Percentiles rank a stretch among this genome's conserved stretches.
phyloP scores from a whole-genome alignment of 2,797 vertebrate species.

The Sus cebifrons region DNA sequence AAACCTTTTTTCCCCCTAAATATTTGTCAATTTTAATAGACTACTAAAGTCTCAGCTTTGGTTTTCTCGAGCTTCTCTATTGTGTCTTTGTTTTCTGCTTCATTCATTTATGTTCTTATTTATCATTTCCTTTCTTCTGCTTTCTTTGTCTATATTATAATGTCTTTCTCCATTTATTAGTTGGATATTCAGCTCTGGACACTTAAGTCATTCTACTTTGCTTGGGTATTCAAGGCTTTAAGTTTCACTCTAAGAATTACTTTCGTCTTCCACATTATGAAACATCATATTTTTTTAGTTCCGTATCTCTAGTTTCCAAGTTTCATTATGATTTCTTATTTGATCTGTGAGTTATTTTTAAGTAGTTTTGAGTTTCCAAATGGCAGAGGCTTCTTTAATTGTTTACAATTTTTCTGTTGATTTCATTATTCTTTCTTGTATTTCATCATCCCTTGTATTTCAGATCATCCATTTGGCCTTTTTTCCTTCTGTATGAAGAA shows the following conservation, averaged over 20 bases:
- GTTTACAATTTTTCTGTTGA: not conserved
- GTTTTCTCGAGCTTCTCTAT: not conserved
- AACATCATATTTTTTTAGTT: slow-evolving; percentile 9
- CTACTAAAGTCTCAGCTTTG: too few relatives aligned
- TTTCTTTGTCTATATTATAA: not conserved
- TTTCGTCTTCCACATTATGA: not conserved
- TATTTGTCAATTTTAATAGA: not conserved
- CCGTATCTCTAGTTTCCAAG: not conserved
- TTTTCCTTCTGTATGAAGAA: not conserved
- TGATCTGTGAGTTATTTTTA: not conserved
- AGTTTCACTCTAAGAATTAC: not conserved
- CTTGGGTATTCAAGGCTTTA: not conserved
- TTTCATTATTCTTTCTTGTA: not conserved
- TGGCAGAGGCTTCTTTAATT: not conserved
- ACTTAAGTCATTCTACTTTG: not conserved
- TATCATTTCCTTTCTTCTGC: not conserved
- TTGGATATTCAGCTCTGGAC: not conserved
- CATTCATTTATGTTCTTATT: not conserved
- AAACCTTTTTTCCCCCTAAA: not conserved
- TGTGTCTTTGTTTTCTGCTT: not conserved
- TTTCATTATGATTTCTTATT: not conserved
- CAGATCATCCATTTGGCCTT: not conserved
- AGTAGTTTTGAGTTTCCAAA: not conserved
- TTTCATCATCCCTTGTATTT: not conserved
- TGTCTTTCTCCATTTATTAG: not conserved